Evolutionary conservation across 2,113 vertebrate genomes (phyloP).

Genomic region (Macheiramphus alcinus): DNA sequence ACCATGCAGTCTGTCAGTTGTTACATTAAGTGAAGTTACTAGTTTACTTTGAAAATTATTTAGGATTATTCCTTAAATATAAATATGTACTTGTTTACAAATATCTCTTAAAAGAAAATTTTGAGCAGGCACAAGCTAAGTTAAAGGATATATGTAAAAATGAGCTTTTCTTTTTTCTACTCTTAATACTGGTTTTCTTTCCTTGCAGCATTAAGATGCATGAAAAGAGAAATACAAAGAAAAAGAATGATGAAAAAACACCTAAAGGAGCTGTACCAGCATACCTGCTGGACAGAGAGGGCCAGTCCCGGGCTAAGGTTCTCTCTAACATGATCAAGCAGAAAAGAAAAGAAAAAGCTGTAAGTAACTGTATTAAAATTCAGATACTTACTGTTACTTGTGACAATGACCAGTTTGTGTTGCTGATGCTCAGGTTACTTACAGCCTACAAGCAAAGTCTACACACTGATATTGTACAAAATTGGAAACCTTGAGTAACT

Average conservation of each 20-base stretch:
- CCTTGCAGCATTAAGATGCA: conserved; percentile 93
- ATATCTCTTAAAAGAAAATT: background rate
- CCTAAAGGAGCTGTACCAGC: conserved; percentile 94
- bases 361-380: conserved; percentile 72
- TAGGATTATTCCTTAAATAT: background rate
- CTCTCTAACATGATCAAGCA: conserved; percentile 99
- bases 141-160: background rate
- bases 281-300: conserved; percentile 94
- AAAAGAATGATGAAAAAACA: conserved; percentile 94
- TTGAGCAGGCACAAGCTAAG: background rate
- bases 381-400: background rate
- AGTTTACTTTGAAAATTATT: background rate
- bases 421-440: background rate
- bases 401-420: background rate
- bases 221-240: conserved; percentile 92
- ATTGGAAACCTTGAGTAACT: background rate
- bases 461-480: background rate
- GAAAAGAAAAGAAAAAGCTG: conserved; percentile 98
- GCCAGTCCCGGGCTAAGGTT: conserved; percentile 91
- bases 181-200: background rate
- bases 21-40: background rate
- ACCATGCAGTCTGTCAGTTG: background rate
- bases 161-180: background rate
- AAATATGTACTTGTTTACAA: background rate
- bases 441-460: background rate